Evolutionary conservation across 2,113 vertebrate species (phyloP), one percentile per base, ranked within the genome.

Genomic region (Scortum barcoo): DNA sequence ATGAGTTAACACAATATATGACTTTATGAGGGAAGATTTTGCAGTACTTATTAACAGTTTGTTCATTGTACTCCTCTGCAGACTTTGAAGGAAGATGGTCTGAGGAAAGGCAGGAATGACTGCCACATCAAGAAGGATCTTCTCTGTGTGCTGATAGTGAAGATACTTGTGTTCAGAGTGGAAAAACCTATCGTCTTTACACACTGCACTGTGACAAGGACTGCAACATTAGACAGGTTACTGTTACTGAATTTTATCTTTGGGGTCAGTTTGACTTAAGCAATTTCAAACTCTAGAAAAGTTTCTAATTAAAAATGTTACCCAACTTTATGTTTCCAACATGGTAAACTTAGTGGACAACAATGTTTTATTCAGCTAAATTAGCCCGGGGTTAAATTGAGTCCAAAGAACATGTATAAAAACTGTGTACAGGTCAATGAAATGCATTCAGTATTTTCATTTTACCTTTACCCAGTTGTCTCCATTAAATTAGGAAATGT

Each of bases 201-300:
- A 98, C 97, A 0, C 94, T 97, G 5, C 97, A 97, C 78, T 92
- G 96, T 11, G 97, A 96, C 9, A 95, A 95, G 89, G 95, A 97
- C 0, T 97, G 97, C 14, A 96, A 96, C 84, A 92, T 98, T 73
- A 96, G 94, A 96, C 97, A 98, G 97, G 97, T 98, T 1, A 58
- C 9, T 75, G 42, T 36, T n/a, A n/a, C n/a, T n/a, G n/a, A 36
- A 36, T 36, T 36, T 36, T 36, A 36, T 36, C 33, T 6, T 36
- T 36, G 33, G 33, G 33, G 33, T 36, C 33, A 36, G 6, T 36
- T 36, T 36, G 6, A 36, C 33, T 36, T n/a, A n/a, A n/a, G n/a
- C n/a, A n/a, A n/a, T n/a, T n/a, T n/a, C n/a, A n/a, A n/a, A n/a
- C n/a, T n/a, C n/a, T n/a, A n/a, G n/a, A n/a, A n/a, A n/a, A n/a